phyloP scores from a whole-genome alignment of 1,140 invertebrate species.

The Drosophila nigrodunni region DNA sequence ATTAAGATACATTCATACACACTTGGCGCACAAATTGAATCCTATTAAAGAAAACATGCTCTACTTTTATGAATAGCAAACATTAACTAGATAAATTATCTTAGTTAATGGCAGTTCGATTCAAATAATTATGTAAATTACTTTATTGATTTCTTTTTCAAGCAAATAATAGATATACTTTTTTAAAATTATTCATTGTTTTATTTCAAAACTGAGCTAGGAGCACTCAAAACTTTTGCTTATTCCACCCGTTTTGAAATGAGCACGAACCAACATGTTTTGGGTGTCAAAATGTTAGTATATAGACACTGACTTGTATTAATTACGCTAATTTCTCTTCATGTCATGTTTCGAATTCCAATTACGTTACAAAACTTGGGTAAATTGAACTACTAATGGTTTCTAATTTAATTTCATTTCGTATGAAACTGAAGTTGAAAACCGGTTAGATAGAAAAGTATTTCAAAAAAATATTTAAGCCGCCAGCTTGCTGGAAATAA shows the following conservation, averaged over 20 bases:
- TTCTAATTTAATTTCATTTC: slow-evolving; percentile 11
- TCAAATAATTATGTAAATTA: not conserved
- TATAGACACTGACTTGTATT: no score
- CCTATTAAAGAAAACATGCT: slow-evolving; percentile 35
- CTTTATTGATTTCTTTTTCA: no score
- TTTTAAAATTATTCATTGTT: no score
- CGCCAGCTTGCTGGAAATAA: slow-evolving; percentile 41
- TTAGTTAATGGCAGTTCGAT: slow-evolving; percentile 16
- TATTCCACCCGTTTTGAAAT: no score
- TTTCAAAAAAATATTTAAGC: slow-evolving; percentile 24
- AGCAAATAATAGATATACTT: no score
- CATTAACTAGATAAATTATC: slow-evolving; percentile 5
- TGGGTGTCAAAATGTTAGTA: no score
- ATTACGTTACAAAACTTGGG: no score
- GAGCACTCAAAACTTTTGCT: no score
- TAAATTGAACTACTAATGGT: not conserved
- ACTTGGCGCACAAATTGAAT: slow-evolving; percentile 42
- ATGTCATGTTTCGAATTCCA: no score
- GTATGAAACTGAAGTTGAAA: not conserved
- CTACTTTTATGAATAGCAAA: slow-evolving; percentile 12
- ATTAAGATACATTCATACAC: slow-evolving; percentile 45
- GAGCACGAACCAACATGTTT: no score
- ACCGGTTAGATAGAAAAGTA: slow-evolving; percentile 38
- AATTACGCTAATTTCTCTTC: no score
- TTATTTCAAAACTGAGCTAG: no score